These are phyloP conservation scores for Glaucidium brasilianum DNA, from an alignment of 2,113 vertebrate genomes.

Conservation along the genomic window DNA sequence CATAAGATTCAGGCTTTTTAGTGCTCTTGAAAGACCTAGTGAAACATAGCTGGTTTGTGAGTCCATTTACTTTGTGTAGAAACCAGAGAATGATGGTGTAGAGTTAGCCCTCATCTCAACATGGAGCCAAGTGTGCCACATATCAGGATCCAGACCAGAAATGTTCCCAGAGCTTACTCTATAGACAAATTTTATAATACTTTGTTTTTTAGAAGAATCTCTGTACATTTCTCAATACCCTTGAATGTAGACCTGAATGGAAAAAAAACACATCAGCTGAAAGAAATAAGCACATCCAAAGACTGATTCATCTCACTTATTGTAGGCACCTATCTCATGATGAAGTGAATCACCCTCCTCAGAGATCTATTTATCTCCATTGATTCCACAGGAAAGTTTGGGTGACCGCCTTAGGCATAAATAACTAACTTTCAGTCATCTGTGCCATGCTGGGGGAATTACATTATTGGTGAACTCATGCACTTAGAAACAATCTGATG, in stretches of 20 bases:
- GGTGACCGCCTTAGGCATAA: not conserved
- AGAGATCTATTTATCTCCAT: not conserved
- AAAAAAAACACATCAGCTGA: not conserved
- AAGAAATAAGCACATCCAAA: not conserved
- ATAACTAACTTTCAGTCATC: not conserved
- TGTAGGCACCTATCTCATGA: not conserved
- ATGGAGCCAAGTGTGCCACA: not conserved
- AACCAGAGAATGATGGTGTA: not conserved
- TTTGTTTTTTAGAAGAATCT: not conserved
- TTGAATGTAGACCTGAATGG: not conserved
- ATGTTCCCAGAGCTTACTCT: not conserved
- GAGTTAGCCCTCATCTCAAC: not conserved
- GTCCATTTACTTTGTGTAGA: not conserved
- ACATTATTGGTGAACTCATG: not conserved
- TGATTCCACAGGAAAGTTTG: not conserved
- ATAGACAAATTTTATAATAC: not conserved
- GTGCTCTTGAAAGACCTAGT: not conserved
- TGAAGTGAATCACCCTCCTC: not conserved
- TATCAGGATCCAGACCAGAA: not conserved
- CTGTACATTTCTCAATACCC: not conserved
- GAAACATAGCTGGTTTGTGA: accelerated
- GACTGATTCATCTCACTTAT: not conserved
- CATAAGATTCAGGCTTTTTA: not conserved
- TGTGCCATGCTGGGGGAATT: not conserved
- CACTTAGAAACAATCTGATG: not conserved